These are phyloP conservation scores for Erinaceus europaeus DNA, from an alignment of 2,113 vertebrate species.

Conservation along the genomic window DNA sequence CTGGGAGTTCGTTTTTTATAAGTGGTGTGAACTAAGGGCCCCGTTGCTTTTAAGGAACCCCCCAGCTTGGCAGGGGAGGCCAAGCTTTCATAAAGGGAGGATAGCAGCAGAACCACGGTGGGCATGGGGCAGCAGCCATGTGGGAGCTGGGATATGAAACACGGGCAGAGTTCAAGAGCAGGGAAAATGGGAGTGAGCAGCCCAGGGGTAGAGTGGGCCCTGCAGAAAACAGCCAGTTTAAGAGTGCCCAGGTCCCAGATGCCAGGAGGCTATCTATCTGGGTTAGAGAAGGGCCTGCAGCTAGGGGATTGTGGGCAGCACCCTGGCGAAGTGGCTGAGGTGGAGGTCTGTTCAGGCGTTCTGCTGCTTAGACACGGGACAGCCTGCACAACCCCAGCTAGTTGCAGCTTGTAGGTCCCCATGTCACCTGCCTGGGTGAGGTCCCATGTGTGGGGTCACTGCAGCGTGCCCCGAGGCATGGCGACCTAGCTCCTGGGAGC, in stretches of 20 bases:
- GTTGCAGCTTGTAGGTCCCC: background rate
- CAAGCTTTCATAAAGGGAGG: background rate
- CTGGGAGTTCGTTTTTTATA: background rate
- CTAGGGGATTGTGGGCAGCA: accelerated
- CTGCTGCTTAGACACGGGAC: background rate
- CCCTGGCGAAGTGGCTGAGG: accelerated
- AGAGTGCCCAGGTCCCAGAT: background rate
- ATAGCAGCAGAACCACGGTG: no score
- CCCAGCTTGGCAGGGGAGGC: background rate
- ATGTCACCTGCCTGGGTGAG: background rate
- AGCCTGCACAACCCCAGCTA: no score
- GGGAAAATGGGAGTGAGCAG: background rate
- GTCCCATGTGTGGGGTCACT: background rate
- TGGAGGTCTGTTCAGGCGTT: background rate
- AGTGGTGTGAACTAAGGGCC: background rate
- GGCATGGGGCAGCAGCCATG: background rate
- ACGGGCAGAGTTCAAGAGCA: background rate
- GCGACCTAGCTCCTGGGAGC: background rate
- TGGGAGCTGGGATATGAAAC: background rate
- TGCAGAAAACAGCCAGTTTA: background rate
- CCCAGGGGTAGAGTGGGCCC: background rate
- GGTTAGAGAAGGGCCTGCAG: background rate
- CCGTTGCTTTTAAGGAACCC: background rate
- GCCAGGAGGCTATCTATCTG: background rate
- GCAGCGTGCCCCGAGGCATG: background rate